Percentiles rank a stretch among this genome's conserved stretches.
Conservation (phyloP, 2,888 invertebrate genomes). For the Choreutis nemorana region DNA sequence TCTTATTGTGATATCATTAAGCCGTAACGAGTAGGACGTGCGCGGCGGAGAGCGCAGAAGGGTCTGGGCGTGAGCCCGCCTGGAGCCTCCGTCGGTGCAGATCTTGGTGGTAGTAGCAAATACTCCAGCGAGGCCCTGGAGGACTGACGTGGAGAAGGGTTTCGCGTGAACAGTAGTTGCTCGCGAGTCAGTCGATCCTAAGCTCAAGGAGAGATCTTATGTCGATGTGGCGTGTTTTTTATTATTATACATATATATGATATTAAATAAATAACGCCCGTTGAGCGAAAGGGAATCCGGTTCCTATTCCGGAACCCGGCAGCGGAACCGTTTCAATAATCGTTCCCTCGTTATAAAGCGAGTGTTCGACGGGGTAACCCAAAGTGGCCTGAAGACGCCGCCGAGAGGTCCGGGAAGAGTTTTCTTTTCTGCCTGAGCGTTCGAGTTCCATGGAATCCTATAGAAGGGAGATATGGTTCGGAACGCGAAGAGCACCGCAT, state of each 20-base stretch:
- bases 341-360: no score
- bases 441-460: conserved; percentile 53
- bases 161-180: conserved; percentile 57
- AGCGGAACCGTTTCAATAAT: conserved; percentile 58
- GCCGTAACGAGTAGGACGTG: conserved; percentile 69
- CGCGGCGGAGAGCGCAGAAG: conserved; percentile 64
- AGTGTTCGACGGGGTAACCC: conserved; percentile 42
- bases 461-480: conserved; percentile 60
- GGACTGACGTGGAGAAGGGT: conserved; percentile 68
- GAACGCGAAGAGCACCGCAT: conserved; percentile 36
- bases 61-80: conserved; percentile 57
- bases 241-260: no score
- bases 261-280: conserved; percentile 28
- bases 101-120: conserved; percentile 79
- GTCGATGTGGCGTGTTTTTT: conserved; percentile 35
- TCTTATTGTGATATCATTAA: conserved; percentile 27
- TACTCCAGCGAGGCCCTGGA: conserved; percentile 70
- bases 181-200: conserved; percentile 67
- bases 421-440: conserved; percentile 51
- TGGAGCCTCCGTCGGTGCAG: conserved; percentile 63
- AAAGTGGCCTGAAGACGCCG: conserved; percentile 64
- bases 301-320: conserved; percentile 68
- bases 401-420: conserved; percentile 61
- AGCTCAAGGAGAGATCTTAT: conserved; percentile 60
- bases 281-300: conserved; percentile 65